Conservation (phyloP, 2,797 vertebrate species). For the Oreortyx pictus region DNA sequence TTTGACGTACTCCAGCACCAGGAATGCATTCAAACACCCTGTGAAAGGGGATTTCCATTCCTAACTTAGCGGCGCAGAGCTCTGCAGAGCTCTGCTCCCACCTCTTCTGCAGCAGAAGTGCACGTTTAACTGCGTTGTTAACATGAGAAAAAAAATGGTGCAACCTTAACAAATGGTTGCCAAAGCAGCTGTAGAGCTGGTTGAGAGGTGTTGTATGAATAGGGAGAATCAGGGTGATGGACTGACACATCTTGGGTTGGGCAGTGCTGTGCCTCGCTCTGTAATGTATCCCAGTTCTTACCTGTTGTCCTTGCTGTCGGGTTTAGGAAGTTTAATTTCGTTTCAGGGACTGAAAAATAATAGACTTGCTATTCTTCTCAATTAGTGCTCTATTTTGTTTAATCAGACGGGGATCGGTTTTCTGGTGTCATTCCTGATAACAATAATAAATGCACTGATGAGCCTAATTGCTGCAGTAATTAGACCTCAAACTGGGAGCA, state of each 20-base stretch:
- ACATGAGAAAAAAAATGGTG: background rate
- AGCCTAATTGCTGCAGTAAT: conserved; percentile 42
- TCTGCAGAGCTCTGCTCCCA: background rate
- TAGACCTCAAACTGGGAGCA: conserved; percentile 40
- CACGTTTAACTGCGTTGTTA: fast-evolving
- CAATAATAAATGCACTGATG: conserved; percentile 42
- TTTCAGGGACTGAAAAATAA: conserved; percentile 18
- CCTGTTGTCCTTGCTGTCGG: background rate
- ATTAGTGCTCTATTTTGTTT: conserved; percentile 42
- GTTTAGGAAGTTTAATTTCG: background rate
- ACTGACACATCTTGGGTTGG: fast-evolving
- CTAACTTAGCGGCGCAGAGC: background rate
- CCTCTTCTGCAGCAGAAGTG: background rate
- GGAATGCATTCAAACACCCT: background rate
- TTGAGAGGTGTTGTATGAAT: background rate
- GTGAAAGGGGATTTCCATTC: background rate
- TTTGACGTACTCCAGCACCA: background rate
- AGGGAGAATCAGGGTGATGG: background rate
- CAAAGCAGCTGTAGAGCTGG: background rate
- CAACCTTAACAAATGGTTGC: background rate
- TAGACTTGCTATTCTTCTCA: background rate
- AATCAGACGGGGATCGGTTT: conserved; percentile 29
- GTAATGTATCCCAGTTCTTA: background rate
- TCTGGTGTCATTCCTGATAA: background rate
- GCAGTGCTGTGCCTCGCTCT: fast-evolving